Base-by-base conservation (phyloP, 1,140 invertebrate species). In the Chelonus insularis region DNA sequence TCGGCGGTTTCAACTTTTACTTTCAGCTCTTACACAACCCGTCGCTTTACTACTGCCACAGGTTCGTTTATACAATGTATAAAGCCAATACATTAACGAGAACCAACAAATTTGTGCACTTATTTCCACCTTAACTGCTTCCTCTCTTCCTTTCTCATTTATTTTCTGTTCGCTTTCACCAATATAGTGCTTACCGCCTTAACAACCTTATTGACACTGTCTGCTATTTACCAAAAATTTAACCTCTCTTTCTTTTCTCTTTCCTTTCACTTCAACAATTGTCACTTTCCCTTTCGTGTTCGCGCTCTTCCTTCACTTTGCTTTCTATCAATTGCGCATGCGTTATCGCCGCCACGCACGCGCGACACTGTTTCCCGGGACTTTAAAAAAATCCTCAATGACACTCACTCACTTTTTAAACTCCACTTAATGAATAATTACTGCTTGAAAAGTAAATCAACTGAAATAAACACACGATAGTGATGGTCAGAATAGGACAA, bases 11-110 rank as follows among this genome's bases (percentile, higher is more conserved):
- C 79, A 79, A 81, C 79, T 81, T 81, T 80, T 81, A 80, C 79
- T 80, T 80, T 80, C 77, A 77, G 77, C 74, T 79, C 79, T 81
- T 81, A 79, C 79, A 81, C 79, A 80, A 81, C 79, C 60, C 68
- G 62, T 16, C 16, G 12, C 16, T 14, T 36, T 50, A 20, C 14
- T 48, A 18, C 29, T 34, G 16, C 14, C 25, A 29, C 45, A 48
- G 23, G 43, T 45, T 29, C 18, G 12, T 51, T n/a, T n/a, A 14
- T 12, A n/a, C 18, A 20, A 14, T 50, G 23, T 25, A 5, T 25
- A 21, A n/a, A n/a, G n/a, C n/a, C n/a, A n/a, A n/a, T 18, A 11
- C 11, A 25, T 25, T 51, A n/a, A n/a, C n/a, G n/a, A n/a, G n/a
- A n/a, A n/a, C 32, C 3, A 25, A 25, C 48, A 9, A 18, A 16